phyloP scores from a whole-genome alignment of 2,113 vertebrate species.

The Nesogale talazaci region DNA sequence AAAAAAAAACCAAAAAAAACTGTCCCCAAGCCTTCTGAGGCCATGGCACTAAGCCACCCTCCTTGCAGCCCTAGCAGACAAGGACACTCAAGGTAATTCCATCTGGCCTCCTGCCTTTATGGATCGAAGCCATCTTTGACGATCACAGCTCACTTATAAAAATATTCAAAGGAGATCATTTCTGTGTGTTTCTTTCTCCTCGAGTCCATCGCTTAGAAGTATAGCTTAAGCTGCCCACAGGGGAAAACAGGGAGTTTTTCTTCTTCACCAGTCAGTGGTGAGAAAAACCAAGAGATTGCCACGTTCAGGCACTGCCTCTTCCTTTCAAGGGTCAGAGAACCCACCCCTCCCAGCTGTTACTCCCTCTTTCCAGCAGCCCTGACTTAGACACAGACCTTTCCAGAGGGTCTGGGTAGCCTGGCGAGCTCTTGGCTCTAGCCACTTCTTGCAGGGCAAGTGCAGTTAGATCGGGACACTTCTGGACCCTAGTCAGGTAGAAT shows the following conservation, averaged over 20 bases:
- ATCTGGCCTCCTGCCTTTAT: slow-evolving; percentile 5
- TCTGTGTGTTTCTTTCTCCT: slow-evolving; percentile 51
- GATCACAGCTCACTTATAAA: slow-evolving; percentile 15
- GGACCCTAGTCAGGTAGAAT: not conserved
- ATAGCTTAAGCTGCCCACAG: slow-evolving; percentile 23
- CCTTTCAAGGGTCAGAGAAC: not conserved
- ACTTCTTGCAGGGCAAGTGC: slow-evolving; percentile 29
- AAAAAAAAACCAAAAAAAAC: too few relatives aligned
- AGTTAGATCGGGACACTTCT: not conserved
- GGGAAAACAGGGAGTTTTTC: not conserved
- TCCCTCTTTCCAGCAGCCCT: not conserved
- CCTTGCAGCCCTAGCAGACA: not conserved
- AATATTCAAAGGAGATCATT: slow-evolving; percentile 41
- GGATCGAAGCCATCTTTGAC: slow-evolving; percentile 50
- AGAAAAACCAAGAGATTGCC: not conserved
- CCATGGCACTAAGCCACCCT: not conserved
- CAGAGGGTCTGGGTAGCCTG: not conserved
- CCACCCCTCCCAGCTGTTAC: not conserved
- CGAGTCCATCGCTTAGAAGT: slow-evolving; percentile 28
- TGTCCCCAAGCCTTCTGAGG: not conserved
- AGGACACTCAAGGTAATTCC: not conserved
- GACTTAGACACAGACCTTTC: not conserved
- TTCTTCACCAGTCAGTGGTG: slow-evolving; percentile 20
- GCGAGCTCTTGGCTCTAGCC: not conserved
- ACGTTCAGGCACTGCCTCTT: not conserved